Conservation (phyloP, 2,888 invertebrate genomes). For the Idaea biselata region DNA sequence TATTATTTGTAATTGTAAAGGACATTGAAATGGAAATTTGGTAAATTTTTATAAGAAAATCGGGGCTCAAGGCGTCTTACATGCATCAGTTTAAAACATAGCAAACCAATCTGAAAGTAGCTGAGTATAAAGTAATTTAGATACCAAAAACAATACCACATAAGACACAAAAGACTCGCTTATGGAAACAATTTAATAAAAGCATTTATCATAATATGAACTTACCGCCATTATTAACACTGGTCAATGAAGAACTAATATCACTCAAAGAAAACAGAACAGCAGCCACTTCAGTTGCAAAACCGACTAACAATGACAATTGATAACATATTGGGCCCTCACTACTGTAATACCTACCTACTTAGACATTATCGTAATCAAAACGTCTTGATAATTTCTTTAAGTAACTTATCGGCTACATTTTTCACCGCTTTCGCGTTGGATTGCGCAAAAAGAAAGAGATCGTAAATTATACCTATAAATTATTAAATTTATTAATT, state of each 20-base stretch:
- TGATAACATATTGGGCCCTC: slow-evolving; percentile 31
- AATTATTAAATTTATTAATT: not conserved
- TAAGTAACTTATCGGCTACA: slow-evolving; percentile 4
- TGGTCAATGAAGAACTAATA: slow-evolving; percentile 33
- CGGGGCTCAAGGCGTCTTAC: no score
- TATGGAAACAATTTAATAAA: no score
- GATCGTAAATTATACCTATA: not conserved
- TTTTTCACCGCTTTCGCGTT: not conserved
- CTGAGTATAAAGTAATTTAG: no score
- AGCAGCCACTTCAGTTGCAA: slow-evolving; percentile 50
- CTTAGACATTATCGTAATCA: slow-evolving; percentile 53
- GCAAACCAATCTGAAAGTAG: no score
- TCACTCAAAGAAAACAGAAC: slow-evolving; percentile 38
- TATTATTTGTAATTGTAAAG: no score
- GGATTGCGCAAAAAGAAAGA: not conserved
- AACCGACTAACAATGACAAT: slow-evolving; percentile 51
- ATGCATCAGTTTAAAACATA: no score
- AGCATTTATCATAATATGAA: not conserved
- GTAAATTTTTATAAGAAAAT: no score
- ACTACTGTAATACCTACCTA: slow-evolving; percentile 47
- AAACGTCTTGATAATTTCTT: slow-evolving; percentile 38
- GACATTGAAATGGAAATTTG: no score
- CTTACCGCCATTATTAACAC: slow-evolving; percentile 28
- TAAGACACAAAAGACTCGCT: no score
- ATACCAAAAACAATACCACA: no score